Evolutionary conservation across 2,888 invertebrate species (phyloP).

Genomic region (Adineta ricciae): DNA sequence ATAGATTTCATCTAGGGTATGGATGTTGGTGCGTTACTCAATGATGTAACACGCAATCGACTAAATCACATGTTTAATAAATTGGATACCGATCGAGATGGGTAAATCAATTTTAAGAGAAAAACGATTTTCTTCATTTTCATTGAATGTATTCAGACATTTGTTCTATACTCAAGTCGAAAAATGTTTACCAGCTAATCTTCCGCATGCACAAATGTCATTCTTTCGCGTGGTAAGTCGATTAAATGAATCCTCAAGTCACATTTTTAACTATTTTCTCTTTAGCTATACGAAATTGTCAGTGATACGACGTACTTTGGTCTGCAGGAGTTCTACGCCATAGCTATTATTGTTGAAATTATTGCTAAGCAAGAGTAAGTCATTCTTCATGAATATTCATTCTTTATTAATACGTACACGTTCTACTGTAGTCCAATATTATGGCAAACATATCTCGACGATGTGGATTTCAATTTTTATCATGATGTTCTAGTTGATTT

Average conservation of each 20-base stretch:
- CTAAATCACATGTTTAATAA: background rate
- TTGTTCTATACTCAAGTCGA: background rate
- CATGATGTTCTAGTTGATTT: background rate
- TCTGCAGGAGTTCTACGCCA: background rate
- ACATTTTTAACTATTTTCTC: background rate
- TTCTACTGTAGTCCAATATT: background rate
- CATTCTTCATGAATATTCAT: background rate
- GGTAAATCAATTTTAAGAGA: background rate
- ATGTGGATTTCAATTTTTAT: conserved; percentile 10
- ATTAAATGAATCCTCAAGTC: background rate
- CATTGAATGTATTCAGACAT: background rate
- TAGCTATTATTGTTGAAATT: background rate
- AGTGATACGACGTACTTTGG: conserved; percentile 10
- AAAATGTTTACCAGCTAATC: background rate
- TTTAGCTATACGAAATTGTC: background rate
- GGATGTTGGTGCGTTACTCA: background rate
- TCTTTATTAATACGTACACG: background rate
- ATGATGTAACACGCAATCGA: background rate
- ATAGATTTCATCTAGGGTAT: background rate
- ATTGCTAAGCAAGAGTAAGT: background rate
- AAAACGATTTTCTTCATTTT: background rate
- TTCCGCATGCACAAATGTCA: conserved; percentile 3
- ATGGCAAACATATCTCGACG: background rate
- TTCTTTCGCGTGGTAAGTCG: background rate
- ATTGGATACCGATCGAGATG: background rate